Conservation (phyloP, 2,888 invertebrate genomes). For the Drosophila birchii region DNA sequence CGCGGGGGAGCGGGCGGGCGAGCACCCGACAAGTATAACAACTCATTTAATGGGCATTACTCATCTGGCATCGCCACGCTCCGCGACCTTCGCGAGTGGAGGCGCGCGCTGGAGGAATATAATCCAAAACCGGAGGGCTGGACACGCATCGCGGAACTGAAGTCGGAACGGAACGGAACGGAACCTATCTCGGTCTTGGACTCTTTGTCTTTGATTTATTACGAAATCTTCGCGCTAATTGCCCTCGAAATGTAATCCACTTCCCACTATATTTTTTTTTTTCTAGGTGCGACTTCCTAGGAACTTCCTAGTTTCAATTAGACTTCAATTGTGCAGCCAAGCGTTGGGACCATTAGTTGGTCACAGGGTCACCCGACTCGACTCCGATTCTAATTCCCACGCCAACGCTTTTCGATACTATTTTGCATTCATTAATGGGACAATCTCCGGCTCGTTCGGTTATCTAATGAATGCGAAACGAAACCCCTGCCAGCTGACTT, state of each 20-base stretch:
- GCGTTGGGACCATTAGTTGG: conserved; percentile 44
- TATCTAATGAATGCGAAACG: conserved; percentile 39
- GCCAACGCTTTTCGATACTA: conserved; percentile 32
- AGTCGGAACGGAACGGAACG: conserved; percentile 67
- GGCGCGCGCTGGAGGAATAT: conserved; percentile 9
- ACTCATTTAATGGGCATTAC: conserved; percentile 65
- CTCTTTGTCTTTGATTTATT: conserved; percentile 64
- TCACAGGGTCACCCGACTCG: conserved; percentile 36
- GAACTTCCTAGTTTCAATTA: conserved; percentile 76
- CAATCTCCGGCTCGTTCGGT: conserved; percentile 45
- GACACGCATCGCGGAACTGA: conserved; percentile 77
- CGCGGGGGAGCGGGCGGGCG: neutral
- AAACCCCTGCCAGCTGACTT: conserved; percentile 29
- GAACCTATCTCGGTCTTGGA: conserved; percentile 33
- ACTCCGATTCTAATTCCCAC: conserved; percentile 51
- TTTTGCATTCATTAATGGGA: conserved; percentile 58
- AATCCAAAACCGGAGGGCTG: conserved; percentile 41
- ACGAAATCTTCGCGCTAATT: conserved; percentile 57
- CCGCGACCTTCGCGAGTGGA: conserved; percentile 57
- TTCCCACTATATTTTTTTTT: conserved; percentile 50
- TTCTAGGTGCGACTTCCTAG: conserved; percentile 23
- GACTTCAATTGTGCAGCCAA: conserved; percentile 73
- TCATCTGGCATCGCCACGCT: conserved; percentile 53
- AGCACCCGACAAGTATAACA: conserved; percentile 39
- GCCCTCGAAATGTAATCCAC: conserved; percentile 70